Evolutionary conservation across 1,140 invertebrate genomes (phyloP).

Genomic region (Apis cerana): DNA sequence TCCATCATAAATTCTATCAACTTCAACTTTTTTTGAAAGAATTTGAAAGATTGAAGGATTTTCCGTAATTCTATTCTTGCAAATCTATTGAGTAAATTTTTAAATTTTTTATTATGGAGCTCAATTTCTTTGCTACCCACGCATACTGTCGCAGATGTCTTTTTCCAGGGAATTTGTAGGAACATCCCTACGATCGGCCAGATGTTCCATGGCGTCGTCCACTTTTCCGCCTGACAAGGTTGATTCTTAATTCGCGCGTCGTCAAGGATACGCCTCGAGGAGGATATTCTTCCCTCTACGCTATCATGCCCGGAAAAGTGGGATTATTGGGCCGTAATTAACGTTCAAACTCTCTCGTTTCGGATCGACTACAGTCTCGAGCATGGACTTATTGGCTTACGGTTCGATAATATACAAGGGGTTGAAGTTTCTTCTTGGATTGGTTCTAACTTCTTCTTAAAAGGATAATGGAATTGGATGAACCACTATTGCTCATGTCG

Average conservation of each 20-base stretch:
- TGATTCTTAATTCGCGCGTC: slow-evolving; percentile 63
- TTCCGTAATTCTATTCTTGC: background rate
- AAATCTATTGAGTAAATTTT: background rate
- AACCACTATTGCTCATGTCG: too few relatives aligned
- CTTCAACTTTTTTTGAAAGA: background rate
- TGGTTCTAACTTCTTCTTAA: background rate
- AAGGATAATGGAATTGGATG: background rate
- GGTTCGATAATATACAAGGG: slow-evolving; percentile 50
- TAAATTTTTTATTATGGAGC: background rate
- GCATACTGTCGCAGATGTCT: slow-evolving; percentile 23
- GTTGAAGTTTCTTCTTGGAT: background rate
- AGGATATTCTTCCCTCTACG: slow-evolving; percentile 5
- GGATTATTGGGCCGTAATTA: slow-evolving; percentile 63
- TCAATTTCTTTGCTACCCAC: background rate
- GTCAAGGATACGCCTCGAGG: slow-evolving; percentile 46
- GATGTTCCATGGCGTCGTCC: background rate
- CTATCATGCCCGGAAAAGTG: slow-evolving; percentile 21
- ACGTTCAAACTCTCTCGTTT: slow-evolving; percentile 39
- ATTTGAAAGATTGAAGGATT: background rate
- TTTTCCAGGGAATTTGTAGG: background rate
- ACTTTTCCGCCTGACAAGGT: slow-evolving; percentile 19
- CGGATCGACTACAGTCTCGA: background rate
- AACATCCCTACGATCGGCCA: background rate
- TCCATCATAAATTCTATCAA: too few relatives aligned
- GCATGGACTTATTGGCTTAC: slow-evolving; percentile 56